Evolutionary conservation across 2,113 vertebrate species (phyloP).

Genomic region (Raphicerus campestris): DNA sequence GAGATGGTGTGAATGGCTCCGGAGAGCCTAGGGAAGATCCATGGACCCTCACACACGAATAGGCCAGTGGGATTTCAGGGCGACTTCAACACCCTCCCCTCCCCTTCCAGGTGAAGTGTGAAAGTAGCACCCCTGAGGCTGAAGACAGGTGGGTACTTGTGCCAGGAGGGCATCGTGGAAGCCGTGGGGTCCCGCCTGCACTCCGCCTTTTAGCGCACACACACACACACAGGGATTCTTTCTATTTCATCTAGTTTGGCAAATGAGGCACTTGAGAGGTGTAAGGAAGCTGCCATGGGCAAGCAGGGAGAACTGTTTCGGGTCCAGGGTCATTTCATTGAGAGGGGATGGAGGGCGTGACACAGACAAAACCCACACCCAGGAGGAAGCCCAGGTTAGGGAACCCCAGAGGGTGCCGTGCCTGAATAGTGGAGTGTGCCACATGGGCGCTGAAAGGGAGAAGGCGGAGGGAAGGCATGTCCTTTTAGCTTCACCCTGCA

Average conservation of each 20-base stretch:
- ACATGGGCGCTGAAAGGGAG: background rate
- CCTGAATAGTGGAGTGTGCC: background rate
- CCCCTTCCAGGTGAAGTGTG: background rate
- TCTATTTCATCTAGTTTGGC: background rate
- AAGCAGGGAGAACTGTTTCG: background rate
- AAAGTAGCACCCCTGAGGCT: background rate
- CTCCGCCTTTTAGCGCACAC: background rate
- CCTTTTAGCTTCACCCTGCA: background rate
- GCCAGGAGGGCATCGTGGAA: background rate
- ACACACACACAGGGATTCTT: background rate
- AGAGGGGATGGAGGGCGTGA: background rate
- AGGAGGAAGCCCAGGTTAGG: background rate
- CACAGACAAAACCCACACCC: background rate
- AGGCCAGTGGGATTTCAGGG: background rate
- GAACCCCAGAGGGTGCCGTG: background rate
- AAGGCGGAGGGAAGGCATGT: background rate
- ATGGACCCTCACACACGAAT: background rate
- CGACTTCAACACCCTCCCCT: background rate
- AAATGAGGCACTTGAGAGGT: background rate
- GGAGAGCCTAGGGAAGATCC: background rate
- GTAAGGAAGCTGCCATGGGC: background rate
- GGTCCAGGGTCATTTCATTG: background rate
- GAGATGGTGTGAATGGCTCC: background rate
- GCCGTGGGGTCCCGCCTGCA: too few species aligned
- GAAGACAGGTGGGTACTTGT: background rate